phyloP scores from a whole-genome alignment of 1,140 invertebrate species.

The Whitmania pigra region DNA sequence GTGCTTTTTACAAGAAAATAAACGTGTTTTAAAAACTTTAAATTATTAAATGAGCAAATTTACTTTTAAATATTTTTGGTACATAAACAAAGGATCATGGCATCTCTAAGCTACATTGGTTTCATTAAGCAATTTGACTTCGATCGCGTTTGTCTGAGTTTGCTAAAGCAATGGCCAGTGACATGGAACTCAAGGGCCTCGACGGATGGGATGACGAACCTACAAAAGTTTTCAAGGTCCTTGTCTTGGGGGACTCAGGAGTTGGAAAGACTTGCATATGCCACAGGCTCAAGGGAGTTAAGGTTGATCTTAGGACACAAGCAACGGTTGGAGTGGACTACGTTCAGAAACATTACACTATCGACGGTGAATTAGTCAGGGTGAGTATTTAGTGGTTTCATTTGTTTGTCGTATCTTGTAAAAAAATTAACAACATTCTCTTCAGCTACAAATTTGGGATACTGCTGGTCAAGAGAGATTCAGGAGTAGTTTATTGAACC shows the following conservation, averaged over 20 bases:
- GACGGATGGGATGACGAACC: neutral
- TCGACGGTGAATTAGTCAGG: slow-evolving; percentile 60
- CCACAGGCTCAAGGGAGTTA: slow-evolving; percentile 65
- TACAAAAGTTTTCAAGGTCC: slow-evolving; percentile 57
- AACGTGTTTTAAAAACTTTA: too few species aligned
- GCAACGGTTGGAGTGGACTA: slow-evolving; percentile 75
- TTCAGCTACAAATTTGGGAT: slow-evolving; percentile 96
- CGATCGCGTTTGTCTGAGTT: too few species aligned
- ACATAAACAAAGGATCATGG: too few species aligned
- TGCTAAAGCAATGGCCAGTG: neutral
- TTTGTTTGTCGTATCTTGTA: neutral
- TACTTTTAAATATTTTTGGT: too few species aligned
- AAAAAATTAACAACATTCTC: slow-evolving; percentile 44
- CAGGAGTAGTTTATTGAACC: slow-evolving; percentile 71
- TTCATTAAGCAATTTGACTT: too few species aligned
- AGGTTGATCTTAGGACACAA: slow-evolving; percentile 61
- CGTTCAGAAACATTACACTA: slow-evolving; percentile 56
- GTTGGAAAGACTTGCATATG: slow-evolving; percentile 73
- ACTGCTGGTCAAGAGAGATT: slow-evolving; percentile 96
- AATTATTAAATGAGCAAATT: too few species aligned
- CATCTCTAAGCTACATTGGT: too few species aligned
- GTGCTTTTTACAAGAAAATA: too few species aligned
- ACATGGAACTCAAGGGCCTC: neutral
- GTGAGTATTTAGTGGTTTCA: slow-evolving; percentile 38
- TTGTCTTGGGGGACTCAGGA: slow-evolving; percentile 68